Percentiles rank a stretch among this genome's conserved stretches.
These are phyloP conservation scores for Melanaphis sacchari DNA, from an alignment of 1,140 invertebrate genomes.

Conservation along the genomic window DNA sequence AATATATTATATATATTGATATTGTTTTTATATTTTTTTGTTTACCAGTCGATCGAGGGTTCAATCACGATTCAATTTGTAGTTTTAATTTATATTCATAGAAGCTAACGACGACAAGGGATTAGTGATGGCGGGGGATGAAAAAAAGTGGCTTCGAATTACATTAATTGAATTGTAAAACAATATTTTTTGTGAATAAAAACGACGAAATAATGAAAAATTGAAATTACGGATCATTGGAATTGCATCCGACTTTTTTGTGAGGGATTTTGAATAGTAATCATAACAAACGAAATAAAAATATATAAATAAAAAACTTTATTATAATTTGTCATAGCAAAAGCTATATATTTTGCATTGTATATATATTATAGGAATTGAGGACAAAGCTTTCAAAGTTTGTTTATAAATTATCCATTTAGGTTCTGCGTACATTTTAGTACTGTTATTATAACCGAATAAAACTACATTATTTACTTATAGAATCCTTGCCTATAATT, in stretches of 20 bases:
- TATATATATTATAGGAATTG: background rate
- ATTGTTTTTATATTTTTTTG: slow-evolving; percentile 30
- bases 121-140: slow-evolving; percentile 33
- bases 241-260: slow-evolving; percentile 36
- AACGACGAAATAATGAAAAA: slow-evolving; percentile 58
- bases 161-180: slow-evolving; percentile 58
- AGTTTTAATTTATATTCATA: slow-evolving; percentile 58
- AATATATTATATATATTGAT: slow-evolving; percentile 19
- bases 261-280: slow-evolving; percentile 41
- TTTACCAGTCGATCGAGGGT: slow-evolving; percentile 47
- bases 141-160: slow-evolving; percentile 56
- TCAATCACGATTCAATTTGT: slow-evolving; percentile 58
- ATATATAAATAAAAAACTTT: slow-evolving; percentile 28
- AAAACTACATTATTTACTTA: slow-evolving; percentile 17
- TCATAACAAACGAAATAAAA: slow-evolving; percentile 25
- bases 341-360: background rate
- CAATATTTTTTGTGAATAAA: slow-evolving; percentile 54
- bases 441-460: background rate
- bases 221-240: slow-evolving; percentile 57
- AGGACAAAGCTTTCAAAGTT: slow-evolving; percentile 39
- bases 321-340: slow-evolving; percentile 53
- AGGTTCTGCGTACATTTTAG: slow-evolving; percentile 12
- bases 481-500: background rate
- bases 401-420: slow-evolving; percentile 10
- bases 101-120: slow-evolving; percentile 54